These are phyloP conservation scores for Choloepus hoffmanni DNA, from an alignment of 2,113 vertebrate species.

Conservation along the genomic window DNA sequence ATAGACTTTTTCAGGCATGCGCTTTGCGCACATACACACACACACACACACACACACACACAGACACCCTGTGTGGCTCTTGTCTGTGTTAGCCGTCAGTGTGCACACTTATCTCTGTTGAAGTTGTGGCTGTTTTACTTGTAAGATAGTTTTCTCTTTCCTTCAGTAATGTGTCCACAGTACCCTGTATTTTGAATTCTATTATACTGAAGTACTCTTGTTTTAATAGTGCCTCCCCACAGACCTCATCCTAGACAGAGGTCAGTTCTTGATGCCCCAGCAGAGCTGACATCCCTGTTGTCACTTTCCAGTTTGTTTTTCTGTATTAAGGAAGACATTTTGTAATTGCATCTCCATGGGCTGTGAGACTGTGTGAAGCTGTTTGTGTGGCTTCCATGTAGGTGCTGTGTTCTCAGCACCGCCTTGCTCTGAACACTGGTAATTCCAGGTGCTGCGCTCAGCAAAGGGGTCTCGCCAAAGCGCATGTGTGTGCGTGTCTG, in stretches of 20 bases:
- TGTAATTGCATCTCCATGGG: conserved; percentile 74
- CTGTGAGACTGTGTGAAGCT: conserved; percentile 73
- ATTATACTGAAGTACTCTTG: conserved; percentile 50
- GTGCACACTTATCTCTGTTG: conserved; percentile 93
- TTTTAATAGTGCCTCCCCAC: conserved; percentile 76
- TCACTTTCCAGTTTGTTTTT: conserved; percentile 82
- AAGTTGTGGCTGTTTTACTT: conserved; percentile 93
- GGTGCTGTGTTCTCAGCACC: conserved; percentile 89
- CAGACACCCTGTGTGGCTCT: conserved; percentile 93
- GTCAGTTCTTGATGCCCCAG: conserved; percentile 62
- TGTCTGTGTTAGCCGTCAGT: conserved; percentile 92
- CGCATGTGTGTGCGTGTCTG: conserved; percentile 49
- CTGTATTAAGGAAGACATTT: conserved; percentile 78
- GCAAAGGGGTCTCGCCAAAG: conserved; percentile 85
- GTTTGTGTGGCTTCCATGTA: conserved; percentile 80
- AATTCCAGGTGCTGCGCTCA: conserved; percentile 86
- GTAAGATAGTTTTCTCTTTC: conserved; percentile 94
- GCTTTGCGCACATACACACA: conserved; percentile 90
- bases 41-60: no score
- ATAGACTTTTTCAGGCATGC: conserved; percentile 97
- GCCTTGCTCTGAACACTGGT: conserved; percentile 87
- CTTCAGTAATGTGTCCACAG: conserved; percentile 80
- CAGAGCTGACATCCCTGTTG: conserved; percentile 81
- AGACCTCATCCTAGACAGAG: conserved; percentile 69
- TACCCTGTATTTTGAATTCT: conserved; percentile 69